These are phyloP conservation scores for Drosophila melanosoma DNA, from an alignment of 2,888 invertebrate species.

Conservation along the genomic window DNA sequence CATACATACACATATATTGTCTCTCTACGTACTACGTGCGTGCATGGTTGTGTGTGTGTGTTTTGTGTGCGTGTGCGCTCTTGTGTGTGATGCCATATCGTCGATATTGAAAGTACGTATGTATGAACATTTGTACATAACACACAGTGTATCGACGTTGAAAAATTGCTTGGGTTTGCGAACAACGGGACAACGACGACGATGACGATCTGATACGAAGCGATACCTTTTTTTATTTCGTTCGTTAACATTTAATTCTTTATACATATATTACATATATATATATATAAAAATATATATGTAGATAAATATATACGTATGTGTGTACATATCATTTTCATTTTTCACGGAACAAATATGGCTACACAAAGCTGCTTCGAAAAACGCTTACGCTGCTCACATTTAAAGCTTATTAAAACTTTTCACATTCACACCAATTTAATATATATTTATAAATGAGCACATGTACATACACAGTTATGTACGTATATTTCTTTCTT, in stretches of 20 bases:
- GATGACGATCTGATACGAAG: conserved; percentile 73
- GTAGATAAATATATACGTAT: conserved; percentile 28
- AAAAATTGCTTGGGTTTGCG: conserved; percentile 74
- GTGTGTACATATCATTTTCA: conserved; percentile 69
- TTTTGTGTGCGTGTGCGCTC: conserved; percentile 50
- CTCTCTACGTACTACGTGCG: conserved; percentile 72
- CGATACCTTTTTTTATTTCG: conserved; percentile 54
- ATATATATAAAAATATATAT: conserved; percentile 35
- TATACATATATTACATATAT: conserved; percentile 34
- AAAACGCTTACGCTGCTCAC: conserved; percentile 62
- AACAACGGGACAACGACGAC: conserved; percentile 64
- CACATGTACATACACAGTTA: conserved; percentile 14
- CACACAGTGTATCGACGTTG: conserved; percentile 56
- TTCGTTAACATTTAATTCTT: conserved; percentile 63
- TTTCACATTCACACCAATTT: conserved; percentile 62
- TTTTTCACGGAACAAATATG: conserved; percentile 77
- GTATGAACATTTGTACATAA: conserved; percentile 62
- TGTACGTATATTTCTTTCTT: conserved; percentile 48
- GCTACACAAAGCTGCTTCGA: conserved; percentile 64
- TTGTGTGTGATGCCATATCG: conserved; percentile 75
- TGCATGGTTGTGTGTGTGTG: conserved; percentile 53
- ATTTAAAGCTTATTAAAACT: conserved; percentile 56
- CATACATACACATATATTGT: conserved; percentile 57
- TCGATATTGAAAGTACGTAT: conserved; percentile 75
- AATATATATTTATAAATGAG: conserved; percentile 12